A percentile compares a stretch with the other conserved stretches of the same genome.
phyloP scores from a whole-genome alignment of 2,113 vertebrate genomes.

The Phylloscopus trochilus region DNA sequence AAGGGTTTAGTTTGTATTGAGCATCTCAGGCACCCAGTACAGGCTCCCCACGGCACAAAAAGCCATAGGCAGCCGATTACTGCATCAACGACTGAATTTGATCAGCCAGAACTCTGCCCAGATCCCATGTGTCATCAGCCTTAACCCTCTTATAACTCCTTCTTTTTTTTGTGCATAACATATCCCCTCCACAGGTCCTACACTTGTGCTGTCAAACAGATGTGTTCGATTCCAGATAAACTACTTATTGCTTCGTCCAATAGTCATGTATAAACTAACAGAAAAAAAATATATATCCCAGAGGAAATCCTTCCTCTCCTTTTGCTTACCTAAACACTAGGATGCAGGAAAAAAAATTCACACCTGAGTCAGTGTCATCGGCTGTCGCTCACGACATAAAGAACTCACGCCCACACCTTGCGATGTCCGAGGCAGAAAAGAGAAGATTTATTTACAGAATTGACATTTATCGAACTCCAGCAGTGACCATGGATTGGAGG shows the following conservation, averaged over 20 bases:
- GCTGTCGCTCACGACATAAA: too few species aligned
- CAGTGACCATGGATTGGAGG: too few species aligned
- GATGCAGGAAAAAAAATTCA: neutral
- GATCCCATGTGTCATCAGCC: neutral
- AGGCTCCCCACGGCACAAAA: neutral
- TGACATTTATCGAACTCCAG: too few species aligned
- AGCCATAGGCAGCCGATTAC: neutral
- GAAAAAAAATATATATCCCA: neutral
- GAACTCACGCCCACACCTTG: too few species aligned
- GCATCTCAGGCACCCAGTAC: neutral
- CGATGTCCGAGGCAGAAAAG: too few species aligned
- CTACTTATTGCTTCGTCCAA: neutral
- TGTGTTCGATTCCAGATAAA: neutral
- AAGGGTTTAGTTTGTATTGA: neutral
- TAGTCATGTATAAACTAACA: neutral
- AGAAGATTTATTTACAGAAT: too few species aligned
- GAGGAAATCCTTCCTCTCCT: neutral
- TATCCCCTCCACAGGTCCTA: neutral
- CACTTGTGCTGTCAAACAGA: neutral
- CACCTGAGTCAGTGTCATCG: neutral
- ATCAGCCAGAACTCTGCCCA: neutral
- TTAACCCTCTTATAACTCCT: neutral
- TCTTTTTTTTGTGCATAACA: neutral
- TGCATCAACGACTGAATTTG: fast-evolving
- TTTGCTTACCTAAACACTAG: neutral